Base-by-base conservation (phyloP, 2,113 vertebrate genomes). In the Notothenia rossii region DNA sequence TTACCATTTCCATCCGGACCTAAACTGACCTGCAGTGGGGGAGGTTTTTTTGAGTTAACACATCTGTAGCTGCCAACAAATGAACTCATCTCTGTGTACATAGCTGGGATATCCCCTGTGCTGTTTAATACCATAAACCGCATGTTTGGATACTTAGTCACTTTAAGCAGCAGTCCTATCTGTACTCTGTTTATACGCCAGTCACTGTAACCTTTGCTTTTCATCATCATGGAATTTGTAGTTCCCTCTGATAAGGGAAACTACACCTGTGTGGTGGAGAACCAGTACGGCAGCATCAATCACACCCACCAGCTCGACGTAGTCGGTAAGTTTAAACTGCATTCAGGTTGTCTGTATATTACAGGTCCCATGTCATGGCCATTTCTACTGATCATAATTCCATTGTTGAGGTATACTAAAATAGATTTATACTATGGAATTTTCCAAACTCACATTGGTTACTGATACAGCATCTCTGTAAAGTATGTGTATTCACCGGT, bases 291-390 rank as follows among this genome's bases (percentile, higher is more conserved):
- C 75, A 97, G 96, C 93, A 98, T 99, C 84, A 99, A 98, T 91
- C 98, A 99, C 93, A 99, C 98, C 70, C 99, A 99, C 93, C 98
- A 99, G 93, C 96, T 99, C 97, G 25, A 99, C 4, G 98, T 99
- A 0, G 98, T 99, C 15, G 98, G 98, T 99, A 93, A 96, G 97
- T 78, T 18, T 50, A 10, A 0, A 11, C 11, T 50, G 4, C 60
- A 36, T 10, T 59, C 20, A 9, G 29, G 20, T 43, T 20, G 15
- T 22, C 62, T 11, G 4, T 61, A 2, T 62, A 7, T 14, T 9
- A 29, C 2, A 25, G 25, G 25, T 25, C 25, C 25, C 25, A 25
- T 25, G 25, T 25, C 25, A 25, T 25, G 25, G 25, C 25, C 25
- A 25, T 25, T 25, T 25, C 25, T 25, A 25, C 25, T 25, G 25